Percentiles rank a stretch among this genome's conserved stretches.
Conservation (phyloP, 2,797 vertebrate species). For the Pseudocheirus occidentalis region DNA sequence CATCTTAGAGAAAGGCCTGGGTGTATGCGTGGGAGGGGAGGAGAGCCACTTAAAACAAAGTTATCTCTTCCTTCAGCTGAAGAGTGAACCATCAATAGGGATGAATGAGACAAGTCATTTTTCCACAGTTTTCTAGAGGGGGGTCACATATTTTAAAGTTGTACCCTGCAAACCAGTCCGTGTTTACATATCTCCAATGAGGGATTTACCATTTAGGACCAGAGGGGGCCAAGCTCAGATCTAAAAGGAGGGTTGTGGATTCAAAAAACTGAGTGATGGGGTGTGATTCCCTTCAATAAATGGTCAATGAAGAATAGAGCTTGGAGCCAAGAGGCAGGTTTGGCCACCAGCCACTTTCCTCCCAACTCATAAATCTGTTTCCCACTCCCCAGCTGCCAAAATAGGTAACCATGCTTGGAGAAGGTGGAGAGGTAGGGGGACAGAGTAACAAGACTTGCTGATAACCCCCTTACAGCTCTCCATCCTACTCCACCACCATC, state of each 20-base stretch:
- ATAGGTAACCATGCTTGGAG: neutral
- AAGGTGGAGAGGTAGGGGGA: neutral
- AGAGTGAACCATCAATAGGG: neutral
- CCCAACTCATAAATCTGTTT: neutral
- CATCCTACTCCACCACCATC: neutral
- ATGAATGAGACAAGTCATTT: neutral
- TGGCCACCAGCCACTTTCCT: neutral
- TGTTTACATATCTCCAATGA: neutral
- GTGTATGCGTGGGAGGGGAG: neutral
- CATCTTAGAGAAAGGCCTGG: neutral
- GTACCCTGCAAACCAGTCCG: neutral
- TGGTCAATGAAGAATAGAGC: neutral
- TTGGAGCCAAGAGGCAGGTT: neutral
- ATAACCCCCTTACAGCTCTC: neutral
- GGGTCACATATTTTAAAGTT: neutral
- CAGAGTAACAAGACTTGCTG: neutral
- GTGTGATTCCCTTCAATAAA: neutral
- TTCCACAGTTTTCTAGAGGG: neutral
- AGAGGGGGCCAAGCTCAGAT: neutral
- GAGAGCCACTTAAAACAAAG: neutral
- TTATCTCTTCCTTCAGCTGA: neutral
- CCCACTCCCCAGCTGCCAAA: neutral
- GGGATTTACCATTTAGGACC: neutral
- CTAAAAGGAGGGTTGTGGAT: neutral
- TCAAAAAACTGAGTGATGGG: neutral